Conservation (phyloP, 2,888 invertebrate species). For the Temnothorax unifasciatus region DNA sequence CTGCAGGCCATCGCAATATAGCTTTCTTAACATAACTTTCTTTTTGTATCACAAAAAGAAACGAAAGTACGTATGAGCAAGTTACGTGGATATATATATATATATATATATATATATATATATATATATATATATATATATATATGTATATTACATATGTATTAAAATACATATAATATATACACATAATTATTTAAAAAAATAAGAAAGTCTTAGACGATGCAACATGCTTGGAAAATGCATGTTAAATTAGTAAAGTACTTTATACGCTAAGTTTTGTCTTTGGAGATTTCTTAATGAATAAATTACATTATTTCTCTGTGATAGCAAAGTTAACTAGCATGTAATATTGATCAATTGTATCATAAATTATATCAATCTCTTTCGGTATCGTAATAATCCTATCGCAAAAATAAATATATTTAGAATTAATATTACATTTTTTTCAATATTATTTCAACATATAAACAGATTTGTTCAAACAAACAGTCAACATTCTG, state of each 20-base stretch:
- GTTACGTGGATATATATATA: background rate
- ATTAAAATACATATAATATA: background rate
- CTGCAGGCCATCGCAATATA: background rate
- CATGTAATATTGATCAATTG: constrained; percentile 6
- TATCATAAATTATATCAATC: constrained; percentile 28
- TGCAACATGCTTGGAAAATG: constrained; percentile 12
- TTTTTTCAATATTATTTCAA: constrained; percentile 33
- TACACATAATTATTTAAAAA: constrained; percentile 22
- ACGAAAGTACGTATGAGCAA: constrained; percentile 27
- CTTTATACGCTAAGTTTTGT: constrained; percentile 19
- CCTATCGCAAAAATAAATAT: constrained; percentile 68
- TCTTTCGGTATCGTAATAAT: background rate
- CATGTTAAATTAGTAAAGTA: constrained; percentile 8
- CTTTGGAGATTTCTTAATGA: constrained; percentile 43
- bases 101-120: too few relatives aligned
- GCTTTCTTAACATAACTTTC: background rate
- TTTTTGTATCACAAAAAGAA: constrained; percentile 25
- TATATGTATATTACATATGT: background rate
- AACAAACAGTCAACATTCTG: constrained; percentile 58
- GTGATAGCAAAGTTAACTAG: constrained; percentile 1
- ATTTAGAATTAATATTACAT: constrained; percentile 58
- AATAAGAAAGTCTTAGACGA: constrained; percentile 18
- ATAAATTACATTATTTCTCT: constrained; percentile 12
- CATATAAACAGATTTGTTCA: constrained; percentile 62
- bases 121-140: too few relatives aligned